Evolutionary conservation across 2,888 invertebrate genomes (phyloP).

Genomic region (Tetrapedia diversipes): DNA sequence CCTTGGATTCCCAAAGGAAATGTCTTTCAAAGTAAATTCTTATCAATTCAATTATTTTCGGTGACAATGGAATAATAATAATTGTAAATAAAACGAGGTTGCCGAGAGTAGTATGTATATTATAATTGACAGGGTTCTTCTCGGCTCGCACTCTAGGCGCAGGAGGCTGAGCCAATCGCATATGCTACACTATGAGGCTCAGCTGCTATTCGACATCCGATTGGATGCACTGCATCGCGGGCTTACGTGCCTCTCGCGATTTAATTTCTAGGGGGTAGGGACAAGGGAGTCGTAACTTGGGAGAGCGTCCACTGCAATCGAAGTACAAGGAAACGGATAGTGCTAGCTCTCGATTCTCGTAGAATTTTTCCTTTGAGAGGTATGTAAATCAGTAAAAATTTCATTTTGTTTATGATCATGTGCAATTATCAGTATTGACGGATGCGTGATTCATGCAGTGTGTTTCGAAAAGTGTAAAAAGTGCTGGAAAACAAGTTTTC

Average conservation of each 20-base stretch:
- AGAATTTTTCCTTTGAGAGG: conserved; percentile 52
- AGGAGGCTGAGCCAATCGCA: conserved; percentile 66
- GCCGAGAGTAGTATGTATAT: conserved; percentile 50
- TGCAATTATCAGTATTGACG: neutral
- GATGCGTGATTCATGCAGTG: neutral
- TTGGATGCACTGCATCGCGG: conserved; percentile 72
- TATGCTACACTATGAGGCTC: conserved; percentile 58
- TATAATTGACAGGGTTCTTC: conserved; percentile 67
- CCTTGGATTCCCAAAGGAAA: neutral
- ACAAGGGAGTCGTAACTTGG: conserved; percentile 73
- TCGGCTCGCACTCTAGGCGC: conserved; percentile 66
- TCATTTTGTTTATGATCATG: neutral
- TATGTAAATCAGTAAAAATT: conserved; percentile 47
- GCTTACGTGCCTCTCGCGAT: conserved; percentile 72
- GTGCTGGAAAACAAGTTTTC: conserved; percentile 42
- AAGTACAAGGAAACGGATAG: conserved; percentile 76
- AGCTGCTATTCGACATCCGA: conserved; percentile 63
- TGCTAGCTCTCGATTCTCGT: conserved; percentile 67
- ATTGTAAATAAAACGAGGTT: conserved; percentile 55
- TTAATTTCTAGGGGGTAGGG: conserved; percentile 72
- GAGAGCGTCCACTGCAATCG: conserved; percentile 81
- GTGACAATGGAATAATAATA: conserved; percentile 38
- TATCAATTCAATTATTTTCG: conserved; percentile 15
- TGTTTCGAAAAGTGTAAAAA: conserved; percentile 6
- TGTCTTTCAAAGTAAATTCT: neutral